Base-by-base conservation (phyloP, 2,888 invertebrate species). In the Netelia inedita region DNA sequence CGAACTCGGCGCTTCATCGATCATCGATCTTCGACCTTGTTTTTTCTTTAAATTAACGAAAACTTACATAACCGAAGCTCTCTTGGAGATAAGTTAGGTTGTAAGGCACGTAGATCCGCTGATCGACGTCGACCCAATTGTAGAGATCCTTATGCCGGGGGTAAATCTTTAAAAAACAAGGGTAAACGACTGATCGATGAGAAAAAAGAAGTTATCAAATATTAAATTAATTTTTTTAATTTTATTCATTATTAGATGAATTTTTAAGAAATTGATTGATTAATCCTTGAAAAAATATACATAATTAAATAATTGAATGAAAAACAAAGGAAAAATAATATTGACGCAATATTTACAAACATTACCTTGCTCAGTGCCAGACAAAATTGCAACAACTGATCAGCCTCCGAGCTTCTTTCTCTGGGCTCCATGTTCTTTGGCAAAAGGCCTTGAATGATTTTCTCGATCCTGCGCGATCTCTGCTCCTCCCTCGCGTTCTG, bases 51-150 rank as follows among this genome's bases (percentile, higher is more conserved):
- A 76, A 76, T 84, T 66, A 85, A 85, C 82, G 59, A 88, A 78
- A 80, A 93, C 94, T 93, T 92, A 94, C 94, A 92, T 94, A 94
- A 90, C 92, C 93, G 88, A 94, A 94, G 82, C 91, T 92, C 72
- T 93, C 92, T 88, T 94, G 94, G 41, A 95, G 92, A 84, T 93
- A 91, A 69, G 93, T 92, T 82, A 94, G 88, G 84, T 93, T 92
- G 91, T 93, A 94, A 74, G 92, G 90, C 86, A 93, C 92, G 89
- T 93, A 94, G 82, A 93, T 92, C 80, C 93, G 91, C 88, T 94
- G 92, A 87, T 94, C 93, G 43, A 94, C 91, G 86, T 94, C 93
- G 71, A 94, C 91, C 90, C 93, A 92, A 81, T 93, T 92, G 83
- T 94, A 92, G 16, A 94, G 90, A 83, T 94, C 94, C 87, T 94